Percentiles rank a stretch among this genome's conserved stretches.
These are phyloP conservation scores for Pelobates cultripes DNA, from an alignment of 2,797 vertebrate species.

Conservation along the genomic window DNA sequence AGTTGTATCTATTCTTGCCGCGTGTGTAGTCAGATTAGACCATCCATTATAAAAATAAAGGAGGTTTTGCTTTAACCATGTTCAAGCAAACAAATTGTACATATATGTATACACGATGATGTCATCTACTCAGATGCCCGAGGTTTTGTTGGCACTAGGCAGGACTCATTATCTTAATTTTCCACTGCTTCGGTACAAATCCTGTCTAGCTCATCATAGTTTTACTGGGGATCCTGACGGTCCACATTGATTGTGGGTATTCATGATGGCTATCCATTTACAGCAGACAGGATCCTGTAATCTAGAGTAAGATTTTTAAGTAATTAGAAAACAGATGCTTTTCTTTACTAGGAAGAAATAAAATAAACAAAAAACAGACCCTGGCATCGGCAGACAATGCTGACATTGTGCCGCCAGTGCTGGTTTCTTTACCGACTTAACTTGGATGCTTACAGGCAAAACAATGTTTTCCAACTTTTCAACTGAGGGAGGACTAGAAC, in stretches of 20 bases:
- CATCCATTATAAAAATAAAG: too few relatives aligned
- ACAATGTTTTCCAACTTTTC: not conserved
- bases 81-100: too few relatives aligned
- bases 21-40: too few relatives aligned
- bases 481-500: too few relatives aligned
- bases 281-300: not conserved
- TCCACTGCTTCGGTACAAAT: too few relatives aligned
- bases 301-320: not conserved
- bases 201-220: not conserved
- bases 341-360: not conserved
- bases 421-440: not conserved
- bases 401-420: not conserved
- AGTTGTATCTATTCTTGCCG: too few relatives aligned
- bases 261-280: not conserved
- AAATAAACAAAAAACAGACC: not conserved
- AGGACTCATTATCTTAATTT: too few relatives aligned
- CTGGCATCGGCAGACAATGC: not conserved
- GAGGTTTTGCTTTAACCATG: too few relatives aligned
- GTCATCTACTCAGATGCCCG: too few relatives aligned
- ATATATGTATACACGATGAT: too few relatives aligned
- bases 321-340: not conserved
- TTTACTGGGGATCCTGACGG: conserved; percentile 6
- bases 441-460: not conserved
- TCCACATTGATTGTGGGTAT: not conserved
- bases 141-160: too few relatives aligned